Percentiles rank a stretch among this genome's conserved stretches.
Evolutionary conservation across 2,888 invertebrate genomes (phyloP).

Genomic region (Drosophila nigricruria): DNA sequence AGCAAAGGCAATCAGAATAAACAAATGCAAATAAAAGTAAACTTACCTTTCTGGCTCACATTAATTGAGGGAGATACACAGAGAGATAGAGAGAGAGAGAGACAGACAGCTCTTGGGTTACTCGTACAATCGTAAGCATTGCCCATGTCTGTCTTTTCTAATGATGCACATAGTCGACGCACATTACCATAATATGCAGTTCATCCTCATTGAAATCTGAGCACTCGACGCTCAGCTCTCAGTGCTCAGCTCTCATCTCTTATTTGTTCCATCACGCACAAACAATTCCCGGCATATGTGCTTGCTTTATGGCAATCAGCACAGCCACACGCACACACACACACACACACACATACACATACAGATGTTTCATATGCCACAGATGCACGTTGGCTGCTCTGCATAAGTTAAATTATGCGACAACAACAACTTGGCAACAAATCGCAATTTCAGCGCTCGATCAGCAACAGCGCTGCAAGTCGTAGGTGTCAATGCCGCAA

Average conservation of each 20-base stretch:
- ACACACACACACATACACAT: constrained; percentile 20
- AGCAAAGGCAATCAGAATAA: too few relatives aligned
- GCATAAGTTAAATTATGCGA: constrained; percentile 70
- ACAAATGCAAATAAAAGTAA: too few relatives aligned
- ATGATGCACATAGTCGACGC: not conserved
- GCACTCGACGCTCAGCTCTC: constrained; percentile 13
- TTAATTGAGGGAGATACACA: too few relatives aligned
- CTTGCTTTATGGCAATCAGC: constrained; percentile 72
- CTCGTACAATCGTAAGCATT: too few relatives aligned
- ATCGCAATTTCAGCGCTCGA: constrained; percentile 60
- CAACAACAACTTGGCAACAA: constrained; percentile 40
- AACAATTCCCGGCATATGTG: constrained; percentile 61
- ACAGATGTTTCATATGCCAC: constrained; percentile 2
- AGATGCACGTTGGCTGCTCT: constrained; percentile 25
- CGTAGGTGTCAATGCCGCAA: constrained; percentile 43
- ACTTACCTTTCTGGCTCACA: too few relatives aligned
- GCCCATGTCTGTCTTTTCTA: too few relatives aligned
- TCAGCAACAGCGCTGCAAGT: constrained; percentile 45
- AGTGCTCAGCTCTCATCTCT: constrained; percentile 17
- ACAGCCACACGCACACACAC: constrained; percentile 18
- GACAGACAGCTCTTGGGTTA: too few relatives aligned
- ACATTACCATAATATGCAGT: constrained; percentile 18
- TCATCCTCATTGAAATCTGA: constrained; percentile 16
- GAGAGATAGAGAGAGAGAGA: too few relatives aligned
- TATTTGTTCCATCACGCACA: constrained; percentile 49